Conservation (phyloP, 2,888 invertebrate species). For the Orthosia gothica region DNA sequence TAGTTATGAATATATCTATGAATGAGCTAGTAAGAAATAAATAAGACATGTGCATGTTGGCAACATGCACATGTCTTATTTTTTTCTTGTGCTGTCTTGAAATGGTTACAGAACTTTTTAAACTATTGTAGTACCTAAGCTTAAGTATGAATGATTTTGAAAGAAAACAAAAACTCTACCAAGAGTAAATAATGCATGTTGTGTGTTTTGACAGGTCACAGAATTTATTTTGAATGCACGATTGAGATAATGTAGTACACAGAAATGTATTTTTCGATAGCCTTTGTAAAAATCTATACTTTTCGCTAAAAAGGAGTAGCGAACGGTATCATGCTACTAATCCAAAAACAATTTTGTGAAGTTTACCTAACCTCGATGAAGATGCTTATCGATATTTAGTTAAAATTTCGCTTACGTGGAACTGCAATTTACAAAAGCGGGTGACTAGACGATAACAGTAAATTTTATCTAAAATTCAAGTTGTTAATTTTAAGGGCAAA, state of each 20-base stretch:
- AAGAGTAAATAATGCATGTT: too few relatives aligned
- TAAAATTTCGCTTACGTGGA: not conserved
- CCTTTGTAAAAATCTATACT: not conserved
- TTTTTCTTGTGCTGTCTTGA: not conserved
- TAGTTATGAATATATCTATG: not conserved
- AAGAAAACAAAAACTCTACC: too few relatives aligned
- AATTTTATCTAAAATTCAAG: not conserved
- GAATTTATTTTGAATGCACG: too few relatives aligned
- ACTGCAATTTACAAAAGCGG: not conserved
- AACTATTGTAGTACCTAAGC: not conserved
- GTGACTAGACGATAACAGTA: not conserved
- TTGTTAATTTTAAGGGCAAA: too few relatives aligned
- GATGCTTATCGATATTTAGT: not conserved
- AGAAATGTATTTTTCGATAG: not conserved
- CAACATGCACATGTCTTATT: too few relatives aligned
- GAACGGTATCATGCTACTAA: too few relatives aligned
- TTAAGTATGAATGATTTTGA: too few relatives aligned
- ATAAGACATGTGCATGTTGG: not conserved
- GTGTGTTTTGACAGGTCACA: too few relatives aligned
- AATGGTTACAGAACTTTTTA: not conserved
- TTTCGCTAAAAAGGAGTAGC: too few relatives aligned
- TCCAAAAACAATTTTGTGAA: not conserved
- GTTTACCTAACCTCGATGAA: not conserved
- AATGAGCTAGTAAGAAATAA: constrained; percentile 19
- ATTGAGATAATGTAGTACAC: too few relatives aligned